Evolutionary conservation across 2,888 invertebrate species (phyloP), one percentile per base, ranked within the genome.

Genomic region (Emmelina monodactyla): DNA sequence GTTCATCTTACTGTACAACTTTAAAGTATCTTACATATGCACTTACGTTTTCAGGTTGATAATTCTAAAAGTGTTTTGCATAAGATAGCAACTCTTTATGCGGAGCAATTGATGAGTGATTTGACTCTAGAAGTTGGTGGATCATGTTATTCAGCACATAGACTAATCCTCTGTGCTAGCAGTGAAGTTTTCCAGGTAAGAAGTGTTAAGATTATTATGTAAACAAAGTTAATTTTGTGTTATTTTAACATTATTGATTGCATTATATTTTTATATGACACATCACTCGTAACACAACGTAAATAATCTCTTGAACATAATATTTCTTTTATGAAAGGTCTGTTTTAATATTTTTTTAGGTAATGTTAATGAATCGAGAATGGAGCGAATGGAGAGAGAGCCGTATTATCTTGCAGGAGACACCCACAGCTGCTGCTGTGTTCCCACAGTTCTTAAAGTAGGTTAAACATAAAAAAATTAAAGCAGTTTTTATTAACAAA

Each of bases 331-430:
- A n/a, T n/a, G n/a, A n/a, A n/a, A n/a, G n/a, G n/a, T n/a, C n/a
- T n/a, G n/a, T n/a, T n/a, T n/a, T n/a, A n/a, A n/a, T n/a, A n/a
- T n/a, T 25, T 11, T 51, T 62, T n/a, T 44, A 91, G 88, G 89
- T 91, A n/a, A 97, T 97, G 97, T 70, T 97, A 29, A 94, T 94
- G 89, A 93, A 91, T 58, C 88, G 94, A 0, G 90, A 92, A 57
- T 97, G 96, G 96, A 89, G 86, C 34, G 97, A 97, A 62, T 92
- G 93, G 61, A 85, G 90, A 37, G 91, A 93, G 64, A 89, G 88
- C 47, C 83, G 87, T 29, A 89, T 97, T 32, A 88, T 89, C 33
- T 76, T 97, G 10, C 88, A 91, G 53, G 97, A 97, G 71, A 89
- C 93, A 9, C 88, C 91, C 0, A 86, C 88, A 35, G 96, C 95